phyloP scores from a whole-genome alignment of 1,140 invertebrate genomes.

The Leptinotarsa defecta region DNA sequence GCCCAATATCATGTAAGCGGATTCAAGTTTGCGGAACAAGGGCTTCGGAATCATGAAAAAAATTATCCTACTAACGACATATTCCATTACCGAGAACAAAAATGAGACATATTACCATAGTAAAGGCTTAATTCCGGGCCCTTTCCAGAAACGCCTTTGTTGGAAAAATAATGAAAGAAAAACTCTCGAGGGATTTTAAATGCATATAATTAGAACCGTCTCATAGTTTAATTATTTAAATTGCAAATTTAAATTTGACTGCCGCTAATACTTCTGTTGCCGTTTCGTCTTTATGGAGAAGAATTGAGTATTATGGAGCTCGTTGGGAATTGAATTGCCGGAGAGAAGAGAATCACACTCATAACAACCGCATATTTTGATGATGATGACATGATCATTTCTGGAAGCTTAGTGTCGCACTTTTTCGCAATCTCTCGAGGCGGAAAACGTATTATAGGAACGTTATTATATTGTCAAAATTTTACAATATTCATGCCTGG shows the following conservation, averaged over 20 bases:
- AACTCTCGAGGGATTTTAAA: constrained; percentile 36
- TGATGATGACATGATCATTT: constrained; percentile 6
- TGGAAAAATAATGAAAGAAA: constrained; percentile 37
- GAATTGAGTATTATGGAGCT: constrained; percentile 5
- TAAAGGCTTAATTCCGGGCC: constrained; percentile 1
- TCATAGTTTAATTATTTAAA: constrained; percentile 39
- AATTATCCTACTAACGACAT: background rate
- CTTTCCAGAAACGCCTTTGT: constrained; percentile 9
- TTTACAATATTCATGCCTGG: no score
- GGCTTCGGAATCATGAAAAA: background rate
- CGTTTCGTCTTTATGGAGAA: constrained; percentile 17
- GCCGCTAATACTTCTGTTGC: constrained; percentile 21
- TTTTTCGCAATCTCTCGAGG: background rate
- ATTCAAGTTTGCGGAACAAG: background rate
- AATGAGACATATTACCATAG: constrained; percentile 12
- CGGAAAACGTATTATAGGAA: no score
- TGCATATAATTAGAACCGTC: constrained; percentile 37
- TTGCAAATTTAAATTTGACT: constrained; percentile 35
- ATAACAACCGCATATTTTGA: constrained; percentile 6
- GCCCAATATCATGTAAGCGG: no score
- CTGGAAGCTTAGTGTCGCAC: background rate
- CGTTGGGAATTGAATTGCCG: constrained; percentile 13
- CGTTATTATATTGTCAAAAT: no score
- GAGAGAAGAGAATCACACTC: background rate
- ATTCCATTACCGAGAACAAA: constrained; percentile 7